Evolutionary conservation across 2,113 vertebrate species (phyloP).

Genomic region (Orcinus orca): DNA sequence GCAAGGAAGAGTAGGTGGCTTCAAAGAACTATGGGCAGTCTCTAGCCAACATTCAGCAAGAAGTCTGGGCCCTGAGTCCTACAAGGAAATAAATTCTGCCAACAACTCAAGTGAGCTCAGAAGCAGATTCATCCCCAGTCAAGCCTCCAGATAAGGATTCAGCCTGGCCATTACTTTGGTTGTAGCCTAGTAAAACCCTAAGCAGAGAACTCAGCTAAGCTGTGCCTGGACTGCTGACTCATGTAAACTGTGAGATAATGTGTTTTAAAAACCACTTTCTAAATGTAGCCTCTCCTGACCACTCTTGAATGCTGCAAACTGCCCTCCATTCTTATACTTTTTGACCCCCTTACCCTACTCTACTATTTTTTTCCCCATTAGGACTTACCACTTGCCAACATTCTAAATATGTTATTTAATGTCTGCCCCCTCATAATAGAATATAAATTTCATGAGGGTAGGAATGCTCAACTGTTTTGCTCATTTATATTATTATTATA

Average conservation of each 20-base stretch:
- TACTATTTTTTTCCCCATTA: background rate
- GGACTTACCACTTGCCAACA: background rate
- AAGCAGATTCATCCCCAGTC: background rate
- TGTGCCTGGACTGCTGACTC: background rate
- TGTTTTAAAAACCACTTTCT: background rate
- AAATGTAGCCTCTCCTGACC: background rate
- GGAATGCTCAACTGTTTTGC: background rate
- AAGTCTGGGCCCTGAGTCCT: background rate
- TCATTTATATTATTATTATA: background rate
- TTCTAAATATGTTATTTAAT: background rate
- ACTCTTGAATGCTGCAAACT: background rate
- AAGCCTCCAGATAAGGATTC: background rate
- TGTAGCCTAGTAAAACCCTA: background rate
- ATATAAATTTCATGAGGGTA: background rate
- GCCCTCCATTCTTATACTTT: background rate
- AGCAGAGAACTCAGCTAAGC: background rate
- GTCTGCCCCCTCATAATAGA: background rate
- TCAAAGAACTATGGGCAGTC: background rate
- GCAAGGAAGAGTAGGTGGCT: background rate
- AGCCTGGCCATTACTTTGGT: background rate
- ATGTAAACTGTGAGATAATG: background rate
- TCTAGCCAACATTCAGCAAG: background rate
- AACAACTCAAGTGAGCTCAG: background rate
- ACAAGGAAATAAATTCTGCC: background rate
- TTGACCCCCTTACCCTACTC: background rate